Conservation (phyloP, 2,113 vertebrate genomes). For the Protobothrops mucrosquamatus region DNA sequence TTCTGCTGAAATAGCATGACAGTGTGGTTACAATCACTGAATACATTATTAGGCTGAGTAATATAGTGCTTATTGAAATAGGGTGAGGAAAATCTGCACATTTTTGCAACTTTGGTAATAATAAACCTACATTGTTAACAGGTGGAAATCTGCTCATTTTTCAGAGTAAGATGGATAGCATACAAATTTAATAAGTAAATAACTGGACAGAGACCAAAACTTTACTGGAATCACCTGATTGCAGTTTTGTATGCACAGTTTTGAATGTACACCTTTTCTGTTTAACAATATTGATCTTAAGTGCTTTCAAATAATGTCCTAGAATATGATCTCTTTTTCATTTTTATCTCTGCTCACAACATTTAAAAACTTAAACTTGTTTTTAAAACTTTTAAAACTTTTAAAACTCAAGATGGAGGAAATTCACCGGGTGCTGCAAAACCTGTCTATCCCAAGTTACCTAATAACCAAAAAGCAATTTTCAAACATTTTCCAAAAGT, state of each 20-base stretch:
- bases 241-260: background rate
- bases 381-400: background rate
- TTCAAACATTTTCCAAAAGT: background rate
- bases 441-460: background rate
- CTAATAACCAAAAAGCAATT: background rate
- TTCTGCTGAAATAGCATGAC: background rate
- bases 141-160: background rate
- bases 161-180: background rate
- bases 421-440: background rate
- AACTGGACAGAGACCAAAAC: background rate
- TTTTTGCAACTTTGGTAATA: background rate
- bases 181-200: background rate
- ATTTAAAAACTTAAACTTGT: background rate
- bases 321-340: background rate
- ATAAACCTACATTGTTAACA: background rate
- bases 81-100: background rate
- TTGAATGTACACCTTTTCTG: background rate
- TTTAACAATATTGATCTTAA: background rate
- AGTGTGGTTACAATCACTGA: background rate
- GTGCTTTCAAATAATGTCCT: background rate
- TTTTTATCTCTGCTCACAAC: background rate
- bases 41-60: background rate
- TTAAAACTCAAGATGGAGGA: background rate
- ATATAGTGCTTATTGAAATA: background rate
- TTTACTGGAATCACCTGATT: background rate